Base-by-base conservation (phyloP, 1,140 invertebrate species). In the Odontomachus brunneus region DNA sequence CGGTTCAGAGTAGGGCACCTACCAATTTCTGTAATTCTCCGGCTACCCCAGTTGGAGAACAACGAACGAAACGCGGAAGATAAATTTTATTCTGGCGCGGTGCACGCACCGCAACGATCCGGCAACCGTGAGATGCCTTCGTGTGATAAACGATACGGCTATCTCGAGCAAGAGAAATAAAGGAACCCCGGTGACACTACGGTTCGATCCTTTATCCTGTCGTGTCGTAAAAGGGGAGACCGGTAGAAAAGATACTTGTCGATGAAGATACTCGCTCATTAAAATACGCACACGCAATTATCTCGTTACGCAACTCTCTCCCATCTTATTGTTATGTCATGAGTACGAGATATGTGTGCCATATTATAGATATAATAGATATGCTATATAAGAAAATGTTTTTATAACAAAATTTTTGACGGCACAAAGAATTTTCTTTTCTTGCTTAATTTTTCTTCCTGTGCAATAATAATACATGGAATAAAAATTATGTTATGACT, bases 131-230 rank as follows among this genome's bases (percentile, higher is more conserved):
- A 80, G 65, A 49, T 80, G n/a, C 33, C 51, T 80, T 4, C 24
- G 24, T 24, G 75, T 80, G 75, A 80, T 80, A 80, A 53, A 80
- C 33, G 60, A 67, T 67, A 69, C 48, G n/a, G 60, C 33, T 3
- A n/a, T 51, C 24, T 44, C 63, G 15, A 38, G 48, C 24, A 22
- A 33, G 59, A 59, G 71, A 33, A 80, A 57, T 48, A 78, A 55
- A 59, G 38, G 48, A 80, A 4, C 38, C 38, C 5, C 62, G 15
- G 49, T 11, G 29, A 55, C 60, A 29, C 19, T 76, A 22, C 22
- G 49, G n/a, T 33, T 48, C 3, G 9, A 15, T 22, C 3, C 9
- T 80, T 80, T 71, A 80, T 59, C 33, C 44, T 48, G 65, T 80
- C 22, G 5, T 26, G 63, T 48, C 63, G 48, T 24, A 12, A 53